Percentiles rank a stretch among this genome's conserved stretches.
phyloP scores from a whole-genome alignment of 2,113 vertebrate species.

The Cyanoliseus patagonus region DNA sequence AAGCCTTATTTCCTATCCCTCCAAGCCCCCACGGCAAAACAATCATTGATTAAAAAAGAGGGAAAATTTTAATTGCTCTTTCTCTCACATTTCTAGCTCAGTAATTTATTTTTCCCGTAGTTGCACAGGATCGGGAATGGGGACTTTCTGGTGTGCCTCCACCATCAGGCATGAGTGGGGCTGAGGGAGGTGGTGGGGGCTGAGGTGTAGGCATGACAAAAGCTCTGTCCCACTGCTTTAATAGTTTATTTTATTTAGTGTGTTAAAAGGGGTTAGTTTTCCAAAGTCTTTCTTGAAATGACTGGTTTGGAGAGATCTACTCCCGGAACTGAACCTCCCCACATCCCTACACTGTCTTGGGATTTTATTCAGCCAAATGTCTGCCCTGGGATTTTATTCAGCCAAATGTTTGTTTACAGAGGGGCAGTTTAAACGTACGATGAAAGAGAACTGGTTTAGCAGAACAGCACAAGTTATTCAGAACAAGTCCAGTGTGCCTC shows the following conservation, averaged over 20 bases:
- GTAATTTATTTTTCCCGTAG: slow-evolving; percentile 64
- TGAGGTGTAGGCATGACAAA: not conserved
- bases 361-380: not conserved
- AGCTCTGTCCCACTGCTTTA: not conserved
- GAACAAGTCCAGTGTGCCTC: not conserved
- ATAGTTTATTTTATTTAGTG: not conserved
- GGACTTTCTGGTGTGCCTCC: slow-evolving; percentile 22
- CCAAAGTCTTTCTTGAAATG: not conserved
- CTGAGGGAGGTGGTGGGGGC: not conserved
- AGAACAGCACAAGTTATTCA: not conserved
- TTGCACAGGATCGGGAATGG: not conserved
- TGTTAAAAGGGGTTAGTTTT: not conserved
- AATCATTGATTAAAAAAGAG: slow-evolving; percentile 50
- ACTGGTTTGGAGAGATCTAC: not conserved
- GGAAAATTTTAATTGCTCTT: slow-evolving; percentile 51
- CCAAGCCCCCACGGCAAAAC: slow-evolving; percentile 16
- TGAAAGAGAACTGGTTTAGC: not conserved
- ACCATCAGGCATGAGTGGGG: not conserved
- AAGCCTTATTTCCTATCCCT: slow-evolving; percentile 13
- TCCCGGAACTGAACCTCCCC: not conserved
- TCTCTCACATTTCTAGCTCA: slow-evolving; percentile 29
- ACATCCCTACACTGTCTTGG: not conserved
- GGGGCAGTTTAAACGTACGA: not conserved
- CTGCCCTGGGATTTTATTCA: not conserved
- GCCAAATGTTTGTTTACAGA: not conserved